Conservation (phyloP, 1,140 invertebrate genomes). For the Diachasma alloeum region DNA sequence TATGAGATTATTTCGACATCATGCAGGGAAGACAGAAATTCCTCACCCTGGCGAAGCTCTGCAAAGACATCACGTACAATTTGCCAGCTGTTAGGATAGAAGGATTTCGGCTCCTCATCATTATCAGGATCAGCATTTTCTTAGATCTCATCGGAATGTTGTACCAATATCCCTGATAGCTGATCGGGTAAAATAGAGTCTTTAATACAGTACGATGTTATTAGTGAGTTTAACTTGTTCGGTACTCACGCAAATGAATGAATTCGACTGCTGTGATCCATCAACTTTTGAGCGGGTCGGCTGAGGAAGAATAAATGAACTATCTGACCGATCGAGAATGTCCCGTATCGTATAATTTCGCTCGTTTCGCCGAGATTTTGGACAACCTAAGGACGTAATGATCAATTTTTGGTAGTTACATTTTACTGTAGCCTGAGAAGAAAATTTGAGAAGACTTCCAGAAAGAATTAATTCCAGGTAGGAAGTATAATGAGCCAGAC, state of each 20-base stretch:
- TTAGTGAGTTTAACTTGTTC: no score
- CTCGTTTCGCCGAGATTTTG: background rate
- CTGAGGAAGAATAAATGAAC: slow-evolving; percentile 17
- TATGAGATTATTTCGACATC: background rate
- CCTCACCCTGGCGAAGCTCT: slow-evolving; percentile 16
- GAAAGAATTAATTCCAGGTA: no score
- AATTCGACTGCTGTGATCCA: background rate
- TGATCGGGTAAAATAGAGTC: background rate
- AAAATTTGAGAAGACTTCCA: no score
- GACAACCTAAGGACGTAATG: background rate
- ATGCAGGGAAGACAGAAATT: background rate
- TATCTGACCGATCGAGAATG: slow-evolving; percentile 3
- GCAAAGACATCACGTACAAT: slow-evolving; percentile 18
- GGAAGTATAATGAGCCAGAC: no score
- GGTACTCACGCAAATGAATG: slow-evolving; percentile 3
- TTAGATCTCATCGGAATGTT: background rate
- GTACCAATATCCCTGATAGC: background rate
- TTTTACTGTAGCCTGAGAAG: no score
- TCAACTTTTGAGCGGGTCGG: slow-evolving; percentile 23
- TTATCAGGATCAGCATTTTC: background rate
- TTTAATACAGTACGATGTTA: no score
- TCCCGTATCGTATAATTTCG: background rate
- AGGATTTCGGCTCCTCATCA: background rate
- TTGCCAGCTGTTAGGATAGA: slow-evolving; percentile 1
- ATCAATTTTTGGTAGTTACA: no score